phyloP scores from a whole-genome alignment of 2,888 invertebrate species.

The Augochlorella aurata region DNA sequence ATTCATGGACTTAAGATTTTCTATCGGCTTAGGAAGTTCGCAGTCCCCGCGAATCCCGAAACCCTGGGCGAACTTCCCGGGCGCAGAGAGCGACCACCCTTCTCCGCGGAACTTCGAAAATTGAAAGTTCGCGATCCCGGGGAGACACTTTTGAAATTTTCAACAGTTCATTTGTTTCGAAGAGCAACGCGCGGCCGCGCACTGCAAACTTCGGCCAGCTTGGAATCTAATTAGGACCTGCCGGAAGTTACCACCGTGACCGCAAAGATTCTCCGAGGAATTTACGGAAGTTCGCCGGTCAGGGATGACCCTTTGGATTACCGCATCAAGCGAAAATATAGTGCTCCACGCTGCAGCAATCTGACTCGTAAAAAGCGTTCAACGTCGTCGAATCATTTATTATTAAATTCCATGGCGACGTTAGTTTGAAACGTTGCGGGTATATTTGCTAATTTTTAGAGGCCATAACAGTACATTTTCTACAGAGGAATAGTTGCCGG shows the following conservation, averaged over 20 bases:
- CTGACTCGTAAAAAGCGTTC: too few species aligned
- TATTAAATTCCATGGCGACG: not conserved
- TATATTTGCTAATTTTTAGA: not conserved
- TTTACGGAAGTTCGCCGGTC: not conserved
- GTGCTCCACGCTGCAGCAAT: too few species aligned
- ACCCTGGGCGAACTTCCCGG: slow-evolving; percentile 1
- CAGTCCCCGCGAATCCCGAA: slow-evolving; percentile 3
- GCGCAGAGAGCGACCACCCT: not conserved
- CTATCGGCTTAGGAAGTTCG: slow-evolving; percentile 50
- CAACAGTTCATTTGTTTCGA: slow-evolving; percentile 12
- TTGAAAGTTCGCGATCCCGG: slow-evolving; percentile 20
- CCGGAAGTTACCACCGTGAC: not conserved
- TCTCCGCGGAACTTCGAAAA: slow-evolving; percentile 16
- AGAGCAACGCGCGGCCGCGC: not conserved
- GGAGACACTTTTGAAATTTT: slow-evolving; percentile 15
- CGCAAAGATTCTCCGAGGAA: not conserved
- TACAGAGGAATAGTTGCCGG: not conserved
- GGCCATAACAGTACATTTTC: not conserved
- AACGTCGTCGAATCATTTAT: too few species aligned
- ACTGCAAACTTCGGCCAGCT: not conserved
- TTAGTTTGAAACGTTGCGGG: not conserved
- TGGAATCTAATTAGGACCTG: slow-evolving; percentile 7
- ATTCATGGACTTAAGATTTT: slow-evolving; percentile 43
- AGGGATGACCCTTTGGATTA: not conserved
- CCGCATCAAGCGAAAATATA: not conserved